Conservation (phyloP, 1,140 invertebrate genomes). For the Drosophila willistoni region DNA sequence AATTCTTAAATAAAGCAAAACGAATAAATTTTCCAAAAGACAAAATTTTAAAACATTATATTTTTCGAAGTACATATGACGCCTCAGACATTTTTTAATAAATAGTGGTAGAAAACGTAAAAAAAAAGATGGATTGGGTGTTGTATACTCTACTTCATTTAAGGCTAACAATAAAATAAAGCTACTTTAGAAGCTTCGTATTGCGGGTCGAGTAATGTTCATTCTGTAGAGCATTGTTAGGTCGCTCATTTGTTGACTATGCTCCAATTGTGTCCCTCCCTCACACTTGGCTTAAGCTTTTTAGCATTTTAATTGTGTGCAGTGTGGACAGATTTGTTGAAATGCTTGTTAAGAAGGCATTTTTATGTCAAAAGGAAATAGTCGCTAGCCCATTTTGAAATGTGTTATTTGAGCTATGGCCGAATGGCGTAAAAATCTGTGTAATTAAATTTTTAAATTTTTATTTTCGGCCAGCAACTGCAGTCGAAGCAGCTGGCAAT, state of each 20-base stretch:
- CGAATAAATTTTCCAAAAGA: too few species aligned
- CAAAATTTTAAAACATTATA: too few species aligned
- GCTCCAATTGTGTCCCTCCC: not conserved
- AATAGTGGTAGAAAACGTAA: too few species aligned
- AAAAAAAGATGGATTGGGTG: too few species aligned
- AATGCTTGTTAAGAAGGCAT: conserved; percentile 77
- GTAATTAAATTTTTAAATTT: conserved; percentile 80
- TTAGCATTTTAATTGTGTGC: conserved; percentile 74
- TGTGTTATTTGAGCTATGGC: conserved; percentile 74
- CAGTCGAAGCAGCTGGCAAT: conserved; percentile 42
- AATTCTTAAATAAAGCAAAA: too few species aligned
- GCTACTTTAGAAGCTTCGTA: too few species aligned
- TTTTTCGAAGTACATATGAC: too few species aligned
- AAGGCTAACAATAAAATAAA: too few species aligned
- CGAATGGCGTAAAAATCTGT: conserved; percentile 77
- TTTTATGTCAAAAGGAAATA: conserved; percentile 80
- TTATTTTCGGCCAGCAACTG: conserved; percentile 56
- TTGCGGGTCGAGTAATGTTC: too few species aligned
- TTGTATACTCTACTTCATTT: too few species aligned
- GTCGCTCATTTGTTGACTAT: not conserved
- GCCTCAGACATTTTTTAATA: too few species aligned
- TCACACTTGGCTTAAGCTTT: conserved; percentile 49
- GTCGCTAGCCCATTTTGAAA: conserved; percentile 46
- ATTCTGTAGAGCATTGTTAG: conserved; percentile 9
- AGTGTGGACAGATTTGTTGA: conserved; percentile 77